Evolutionary conservation across 2,888 invertebrate genomes (phyloP).

Genomic region (Poecilus cupreus): DNA sequence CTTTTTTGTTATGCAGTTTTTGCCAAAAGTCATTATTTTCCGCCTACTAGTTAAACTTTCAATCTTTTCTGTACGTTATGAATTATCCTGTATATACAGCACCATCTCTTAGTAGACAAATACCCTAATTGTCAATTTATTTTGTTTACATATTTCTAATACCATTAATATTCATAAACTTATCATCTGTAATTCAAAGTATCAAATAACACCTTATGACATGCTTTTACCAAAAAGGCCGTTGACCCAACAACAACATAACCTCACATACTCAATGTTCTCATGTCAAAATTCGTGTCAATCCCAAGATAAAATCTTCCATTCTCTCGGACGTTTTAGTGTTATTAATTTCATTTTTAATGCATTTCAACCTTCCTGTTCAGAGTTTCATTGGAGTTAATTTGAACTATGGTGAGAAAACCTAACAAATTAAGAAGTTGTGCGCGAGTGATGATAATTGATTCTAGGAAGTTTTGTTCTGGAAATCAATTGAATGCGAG

Average conservation of each 20-base stretch:
- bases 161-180: too few species aligned
- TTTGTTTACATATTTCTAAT: too few species aligned
- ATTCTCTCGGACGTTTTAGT: background rate
- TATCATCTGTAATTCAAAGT: too few species aligned
- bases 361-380: background rate
- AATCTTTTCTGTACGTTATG: too few species aligned
- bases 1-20: too few species aligned
- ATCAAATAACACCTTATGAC: too few species aligned
- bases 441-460: slow-evolving; percentile 18
- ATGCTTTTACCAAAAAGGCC: slow-evolving; percentile 31
- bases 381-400: background rate
- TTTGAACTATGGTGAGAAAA: slow-evolving; percentile 20
- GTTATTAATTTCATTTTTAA: slow-evolving; percentile 30
- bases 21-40: too few species aligned
- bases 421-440: background rate
- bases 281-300: slow-evolving; percentile 37
- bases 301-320: slow-evolving; percentile 15
- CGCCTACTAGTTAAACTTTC: too few species aligned
- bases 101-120: too few species aligned
- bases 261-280: background rate
- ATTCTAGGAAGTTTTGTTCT: slow-evolving; percentile 25
- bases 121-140: too few species aligned
- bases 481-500: background rate
- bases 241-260: background rate
- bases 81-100: too few species aligned